Evolutionary conservation across 2,888 invertebrate genomes (phyloP).

Genomic region (Cyclophora albipunctata): DNA sequence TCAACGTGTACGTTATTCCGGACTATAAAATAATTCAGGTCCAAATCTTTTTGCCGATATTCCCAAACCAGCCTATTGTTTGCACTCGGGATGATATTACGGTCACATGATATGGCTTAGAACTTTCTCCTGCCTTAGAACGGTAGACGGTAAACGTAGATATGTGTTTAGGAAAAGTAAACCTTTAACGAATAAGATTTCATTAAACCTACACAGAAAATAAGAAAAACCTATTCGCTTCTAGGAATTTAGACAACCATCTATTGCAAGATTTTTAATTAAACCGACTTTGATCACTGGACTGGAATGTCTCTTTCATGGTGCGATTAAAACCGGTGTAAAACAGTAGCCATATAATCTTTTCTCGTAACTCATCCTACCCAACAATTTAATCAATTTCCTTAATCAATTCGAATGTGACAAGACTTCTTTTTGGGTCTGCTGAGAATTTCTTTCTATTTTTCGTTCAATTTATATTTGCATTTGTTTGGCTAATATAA

Average conservation of each 20-base stretch:
- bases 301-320: conserved; percentile 59
- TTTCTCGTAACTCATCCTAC: conserved; percentile 31
- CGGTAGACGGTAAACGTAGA: conserved; percentile 1
- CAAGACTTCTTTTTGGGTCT: conserved; percentile 2
- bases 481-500: neutral
- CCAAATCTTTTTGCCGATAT: conserved; percentile 1
- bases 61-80: conserved; percentile 11
- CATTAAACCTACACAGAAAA: conserved; percentile 51
- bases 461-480: neutral
- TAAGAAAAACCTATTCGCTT: conserved; percentile 46
- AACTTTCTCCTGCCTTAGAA: conserved; percentile 11
- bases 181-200: conserved; percentile 46
- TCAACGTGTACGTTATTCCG: too few relatives aligned
- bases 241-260: conserved; percentile 65
- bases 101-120: conserved; percentile 12
- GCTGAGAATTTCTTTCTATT: conserved; percentile 2
- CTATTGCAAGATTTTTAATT: conserved; percentile 69
- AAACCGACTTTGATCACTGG: conserved; percentile 66
- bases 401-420: conserved; percentile 11
- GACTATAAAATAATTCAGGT: too few relatives aligned
- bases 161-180: conserved; percentile 12
- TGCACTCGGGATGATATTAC: conserved; percentile 15
- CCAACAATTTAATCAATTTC: conserved; percentile 27
- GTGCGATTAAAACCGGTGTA: conserved; percentile 61
- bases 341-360: conserved; percentile 47